Evolutionary conservation across 2,113 vertebrate species (phyloP), one percentile per base, ranked within the genome.

Genomic region (Emydura subglobosa): DNA sequence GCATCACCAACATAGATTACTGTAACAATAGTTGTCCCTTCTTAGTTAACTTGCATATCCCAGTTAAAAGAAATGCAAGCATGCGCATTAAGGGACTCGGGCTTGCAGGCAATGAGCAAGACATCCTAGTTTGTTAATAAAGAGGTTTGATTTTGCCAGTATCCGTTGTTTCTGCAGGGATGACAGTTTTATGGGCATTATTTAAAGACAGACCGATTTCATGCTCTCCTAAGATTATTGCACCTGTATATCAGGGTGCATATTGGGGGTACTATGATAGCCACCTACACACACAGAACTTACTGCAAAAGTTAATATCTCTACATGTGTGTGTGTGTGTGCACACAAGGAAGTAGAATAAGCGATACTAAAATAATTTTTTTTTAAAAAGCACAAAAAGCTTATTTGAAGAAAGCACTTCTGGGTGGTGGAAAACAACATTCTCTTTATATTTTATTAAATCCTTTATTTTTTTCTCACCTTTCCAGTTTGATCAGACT

Each of bases 181-280:
- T 89, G 88, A 97, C 89, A 97, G 83, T 97, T 95, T 97, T 98
- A 97, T 96, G 99, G 99, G 99, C 99, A 99, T 99, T 99, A 99
- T 98, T 97, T 98, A 97, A 97, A 16, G 95, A 97, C 95, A 93
- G 96, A 97, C 95, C 94, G 96, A 92, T 94, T 97, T 91, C 97
- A 98, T 93, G 90, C 87, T 94, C 97, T 97, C 95, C 97, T 44
- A 74, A 97, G 79, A 93, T n/a, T 87, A 85, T 89, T 84, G 90
- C 93, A 91, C 91, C 94, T 83, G 29, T 95, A 91, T 31, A 54
- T 85, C 92, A 96, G 96, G 97, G 95, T 96, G 90, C 1, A 13
- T n/a, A 89, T 91, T 87, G 47, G 95, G 95, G 94, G 93, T 96
- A 91, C 78, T 90, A 97, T 6, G 88, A 91, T 72, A 49, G 85